Evolutionary conservation across 2,888 invertebrate species (phyloP), one percentile per base, ranked within the genome.

Genomic region (Beris chalybata): DNA sequence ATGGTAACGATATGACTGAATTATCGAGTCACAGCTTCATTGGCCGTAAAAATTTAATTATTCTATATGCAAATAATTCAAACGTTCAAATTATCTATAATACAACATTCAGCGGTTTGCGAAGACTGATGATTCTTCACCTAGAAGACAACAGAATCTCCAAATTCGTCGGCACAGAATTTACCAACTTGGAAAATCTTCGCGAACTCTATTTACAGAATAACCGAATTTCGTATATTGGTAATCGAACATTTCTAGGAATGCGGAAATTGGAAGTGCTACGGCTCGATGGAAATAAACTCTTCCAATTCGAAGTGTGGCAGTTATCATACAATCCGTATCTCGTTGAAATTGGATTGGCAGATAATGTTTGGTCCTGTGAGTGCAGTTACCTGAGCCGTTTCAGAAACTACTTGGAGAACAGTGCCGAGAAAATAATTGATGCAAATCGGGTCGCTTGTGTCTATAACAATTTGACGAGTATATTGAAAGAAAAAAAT

Each of bases 281-380:
- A 66, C 87, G 91, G 61, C 82, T 95, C 73, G 93, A 94, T 78
- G 90, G 91, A 74, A 95, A 95, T 82, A 87, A 87, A 70, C 85
- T 95, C 76, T 85, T 86, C 74, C 87, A 88, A 70, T 94, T 93
- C 76, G 89, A 92, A 73, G 90, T 94, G 73, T 93, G 94, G 93
- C 91, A 91, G 79, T 86, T 95, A 76, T 85, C 87, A 68, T 82
- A 86, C 74, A 93, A 93, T 82, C 91, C 92, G 29, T 92, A 92
- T 82, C 85, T 95, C 75, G 90, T 91, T n/a, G 91, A 91, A 80
- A 89, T 95, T 74, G 89, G 89, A 64, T 83, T 95, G 71, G 86
- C 90, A 66, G 88, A 88, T 74, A 95, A 95, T 79, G 89, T 90
- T 58, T 95, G 95, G 95, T 91, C 91, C 71, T 95, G 95, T 81